Percentiles rank a stretch among this genome's conserved stretches.
Evolutionary conservation across 2,113 vertebrate genomes (phyloP).

Genomic region (Syngnathoides biaculeatus): DNA sequence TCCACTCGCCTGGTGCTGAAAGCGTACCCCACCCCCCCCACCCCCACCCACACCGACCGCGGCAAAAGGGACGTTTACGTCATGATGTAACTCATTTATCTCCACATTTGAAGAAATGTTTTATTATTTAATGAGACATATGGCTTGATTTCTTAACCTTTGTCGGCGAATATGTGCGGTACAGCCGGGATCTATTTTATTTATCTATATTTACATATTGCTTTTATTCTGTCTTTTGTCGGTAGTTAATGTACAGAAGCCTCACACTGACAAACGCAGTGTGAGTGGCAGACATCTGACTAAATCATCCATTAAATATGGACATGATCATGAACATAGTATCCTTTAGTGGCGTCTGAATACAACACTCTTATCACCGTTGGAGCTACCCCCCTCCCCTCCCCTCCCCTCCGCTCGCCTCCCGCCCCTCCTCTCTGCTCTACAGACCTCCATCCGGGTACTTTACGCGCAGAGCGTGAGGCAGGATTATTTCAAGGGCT

Average conservation of each 20-base stretch:
- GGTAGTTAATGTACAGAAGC: no score
- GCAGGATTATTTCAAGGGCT: conserved; percentile 9
- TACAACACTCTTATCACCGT: neutral
- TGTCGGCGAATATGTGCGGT: neutral
- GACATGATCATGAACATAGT: neutral
- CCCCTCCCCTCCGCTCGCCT: conserved; percentile 1
- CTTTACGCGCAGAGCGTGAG: conserved; percentile 21
- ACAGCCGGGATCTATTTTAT: neutral
- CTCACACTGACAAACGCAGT: no score
- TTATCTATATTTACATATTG: no score
- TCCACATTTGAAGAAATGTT: accelerated
- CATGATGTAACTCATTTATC: neutral
- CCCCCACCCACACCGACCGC: no score
- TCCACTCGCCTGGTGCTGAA: conserved; percentile 74
- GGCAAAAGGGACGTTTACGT: accelerated
- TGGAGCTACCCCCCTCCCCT: neutral
- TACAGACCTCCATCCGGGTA: conserved; percentile 67
- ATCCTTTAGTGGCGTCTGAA: neutral
- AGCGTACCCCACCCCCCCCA: no score
- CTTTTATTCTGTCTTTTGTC: no score
- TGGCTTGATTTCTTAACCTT: neutral
- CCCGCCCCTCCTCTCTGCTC: conserved; percentile 51
- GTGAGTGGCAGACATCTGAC: no score
- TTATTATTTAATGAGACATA: neutral
- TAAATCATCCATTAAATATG: neutral